phyloP scores from a whole-genome alignment of 1,140 invertebrate genomes.

The Radopholus similis region DNA sequence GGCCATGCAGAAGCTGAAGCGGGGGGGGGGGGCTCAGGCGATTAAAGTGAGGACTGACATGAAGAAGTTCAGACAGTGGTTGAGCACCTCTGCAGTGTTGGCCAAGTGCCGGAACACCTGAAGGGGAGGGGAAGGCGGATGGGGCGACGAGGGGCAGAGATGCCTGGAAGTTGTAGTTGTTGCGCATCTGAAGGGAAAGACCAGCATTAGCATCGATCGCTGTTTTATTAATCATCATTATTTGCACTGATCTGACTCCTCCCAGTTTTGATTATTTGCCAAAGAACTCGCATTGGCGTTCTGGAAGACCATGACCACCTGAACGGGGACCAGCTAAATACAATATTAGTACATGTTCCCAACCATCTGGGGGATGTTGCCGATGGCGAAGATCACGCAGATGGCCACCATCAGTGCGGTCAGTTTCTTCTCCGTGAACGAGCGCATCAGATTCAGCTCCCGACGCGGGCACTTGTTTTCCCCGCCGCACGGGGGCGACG shows the following conservation, averaged over 20 bases:
- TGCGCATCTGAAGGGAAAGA: not conserved
- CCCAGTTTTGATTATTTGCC: too few relatives aligned
- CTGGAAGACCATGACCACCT: conserved; percentile 52
- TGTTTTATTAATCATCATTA: too few relatives aligned
- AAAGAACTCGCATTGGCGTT: too few relatives aligned
- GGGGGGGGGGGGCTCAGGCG: too few relatives aligned
- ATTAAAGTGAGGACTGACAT: too few relatives aligned
- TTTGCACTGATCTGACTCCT: too few relatives aligned
- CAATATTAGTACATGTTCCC: not conserved
- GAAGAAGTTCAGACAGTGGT: conserved; percentile 59
- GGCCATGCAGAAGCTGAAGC: conserved; percentile 55
- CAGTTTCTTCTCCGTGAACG: conserved; percentile 56
- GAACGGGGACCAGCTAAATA: not conserved
- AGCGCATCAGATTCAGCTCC: conserved; percentile 39
- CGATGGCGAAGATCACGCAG: conserved; percentile 48
- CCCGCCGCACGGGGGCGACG: not conserved
- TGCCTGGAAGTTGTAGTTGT: conserved; percentile 49
- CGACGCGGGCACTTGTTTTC: conserved; percentile 10
- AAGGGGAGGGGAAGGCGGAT: not conserved
- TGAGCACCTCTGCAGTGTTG: conserved; percentile 54
- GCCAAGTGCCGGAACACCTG: conserved; percentile 55
- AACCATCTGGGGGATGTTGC: conserved; percentile 53
- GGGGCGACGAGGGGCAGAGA: not conserved
- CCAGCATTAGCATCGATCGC: too few relatives aligned
- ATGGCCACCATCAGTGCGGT: conserved; percentile 53